Conservation (phyloP, 2,797 vertebrate genomes). For the Pempheris klunzingeri region DNA sequence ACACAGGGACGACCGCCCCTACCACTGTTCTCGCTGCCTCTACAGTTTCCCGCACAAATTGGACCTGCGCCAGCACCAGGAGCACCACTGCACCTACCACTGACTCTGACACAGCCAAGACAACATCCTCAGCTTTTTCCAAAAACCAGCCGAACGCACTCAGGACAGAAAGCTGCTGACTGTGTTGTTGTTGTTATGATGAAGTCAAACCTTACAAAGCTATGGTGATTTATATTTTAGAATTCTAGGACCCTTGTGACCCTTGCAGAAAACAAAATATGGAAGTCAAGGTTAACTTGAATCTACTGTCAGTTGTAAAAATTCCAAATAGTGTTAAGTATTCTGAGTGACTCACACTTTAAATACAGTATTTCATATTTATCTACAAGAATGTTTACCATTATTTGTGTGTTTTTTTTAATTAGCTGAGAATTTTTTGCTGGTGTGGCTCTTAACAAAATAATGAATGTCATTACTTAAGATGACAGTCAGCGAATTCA, state of each 20-base stretch:
- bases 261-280: not conserved
- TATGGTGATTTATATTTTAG: not conserved
- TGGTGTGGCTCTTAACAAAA: not conserved
- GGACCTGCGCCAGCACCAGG: conserved; percentile 80
- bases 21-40: conserved; percentile 76
- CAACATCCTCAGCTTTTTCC: not conserved
- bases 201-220: not conserved
- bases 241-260: not conserved
- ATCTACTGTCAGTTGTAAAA: not conserved
- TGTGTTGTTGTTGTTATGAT: conserved; percentile 9
- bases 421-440: not conserved
- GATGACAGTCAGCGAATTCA: not conserved
- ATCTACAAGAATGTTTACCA: not conserved
- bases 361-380: conserved; percentile 2
- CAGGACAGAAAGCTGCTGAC: conserved; percentile 7
- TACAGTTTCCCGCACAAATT: conserved; percentile 78
- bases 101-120: not conserved
- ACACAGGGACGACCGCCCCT: conserved; percentile 79
- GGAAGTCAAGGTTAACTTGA: not conserved
- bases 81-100: conserved; percentile 65
- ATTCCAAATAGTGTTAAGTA: not conserved
- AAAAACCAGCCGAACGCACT: not conserved
- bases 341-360: not conserved
- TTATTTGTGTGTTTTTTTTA: not conserved
- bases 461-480: not conserved